Evolutionary conservation across 2,113 vertebrate genomes (phyloP).

Genomic region (Aegithalos caudatus): DNA sequence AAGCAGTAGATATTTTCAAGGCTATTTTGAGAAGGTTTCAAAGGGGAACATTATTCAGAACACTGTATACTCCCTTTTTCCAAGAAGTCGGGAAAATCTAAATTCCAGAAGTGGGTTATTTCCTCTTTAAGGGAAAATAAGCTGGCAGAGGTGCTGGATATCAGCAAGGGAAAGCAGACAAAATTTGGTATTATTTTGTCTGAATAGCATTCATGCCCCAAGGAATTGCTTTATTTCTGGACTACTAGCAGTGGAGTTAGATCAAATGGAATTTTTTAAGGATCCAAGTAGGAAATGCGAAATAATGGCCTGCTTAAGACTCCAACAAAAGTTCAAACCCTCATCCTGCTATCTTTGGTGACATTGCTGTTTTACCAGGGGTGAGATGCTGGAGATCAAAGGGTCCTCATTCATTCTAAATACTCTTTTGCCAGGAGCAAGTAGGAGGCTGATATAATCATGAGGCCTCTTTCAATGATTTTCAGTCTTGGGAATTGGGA

Average conservation of each 20-base stretch:
- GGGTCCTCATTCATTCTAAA: background rate
- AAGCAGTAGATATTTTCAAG: background rate
- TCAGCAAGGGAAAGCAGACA: background rate
- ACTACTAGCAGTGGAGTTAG: background rate
- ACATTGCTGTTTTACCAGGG: background rate
- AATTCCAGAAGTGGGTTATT: conserved; percentile 39
- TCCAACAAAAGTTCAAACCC: background rate
- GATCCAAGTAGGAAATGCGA: background rate
- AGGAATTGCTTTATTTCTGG: conserved; percentile 37
- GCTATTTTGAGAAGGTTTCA: conserved; percentile 30
- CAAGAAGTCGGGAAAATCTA: conserved; percentile 42
- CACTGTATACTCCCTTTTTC: conserved; percentile 24
- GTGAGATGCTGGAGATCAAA: conserved; percentile 7
- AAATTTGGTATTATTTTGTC: conserved; percentile 33
- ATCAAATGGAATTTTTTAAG: conserved; percentile 50
- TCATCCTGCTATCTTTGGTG: background rate
- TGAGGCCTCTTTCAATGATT: background rate
- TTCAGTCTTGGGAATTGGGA: background rate
- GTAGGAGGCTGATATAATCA: background rate
- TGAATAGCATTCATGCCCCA: background rate
- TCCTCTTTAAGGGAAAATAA: conserved; percentile 34
- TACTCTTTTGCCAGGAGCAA: background rate
- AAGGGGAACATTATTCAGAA: conserved; percentile 6
- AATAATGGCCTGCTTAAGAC: conserved; percentile 6
- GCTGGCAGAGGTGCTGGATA: conserved; percentile 22